Evolutionary conservation across 2,797 vertebrate species (phyloP), one percentile per base, ranked within the genome.

Genomic region (Gambusia yucatana): DNA sequence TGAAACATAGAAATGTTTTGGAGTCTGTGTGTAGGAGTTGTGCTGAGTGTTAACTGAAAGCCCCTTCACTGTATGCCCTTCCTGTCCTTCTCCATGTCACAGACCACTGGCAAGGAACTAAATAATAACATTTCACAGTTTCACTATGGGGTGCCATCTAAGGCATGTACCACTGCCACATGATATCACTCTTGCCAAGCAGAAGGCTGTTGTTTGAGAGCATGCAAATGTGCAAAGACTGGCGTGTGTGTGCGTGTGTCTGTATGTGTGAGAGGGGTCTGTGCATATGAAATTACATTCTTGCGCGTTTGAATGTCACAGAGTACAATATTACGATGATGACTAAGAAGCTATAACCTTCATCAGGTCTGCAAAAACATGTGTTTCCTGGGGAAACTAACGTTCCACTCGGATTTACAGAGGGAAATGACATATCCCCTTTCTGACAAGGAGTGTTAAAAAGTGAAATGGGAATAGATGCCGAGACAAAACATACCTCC

Each of bases 91-190:
- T 92, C 77, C 77, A 80, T 77, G 79, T 93, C 90, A 92, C 90
- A 93, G 88, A 87, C 92, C 90, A 91, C 87, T 90, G 91, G 89
- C 86, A 84, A 93, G 89, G 90, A 94, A 92, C 91, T 91, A 92
- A 95, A 94, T 93, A 95, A 95, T 93, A 91, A 90, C 91, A 93
- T 95, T 95, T 95, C 94, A 95, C 94, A 95, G 93, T 95, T 93
- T 92, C 91, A 84, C 90, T 81, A 84, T 79, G 84, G 86, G 91
- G 86, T 77, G 48, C 91, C 82, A 75, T 90, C 92, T 90, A 70
- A 86, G 82, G 88, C 93, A 92, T 90, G 89, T 84, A 92, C 91
- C 89, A 76, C 86, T 92, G 93, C 93, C 93, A 94, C 89, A 90
- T 90, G 89, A 94, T 94, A 93, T 91, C 92, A 85, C 85, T 90